Percentiles rank a stretch among this genome's conserved stretches.
phyloP scores from a whole-genome alignment of 2,797 vertebrate genomes.

The Synaphobranchus kaupii region DNA sequence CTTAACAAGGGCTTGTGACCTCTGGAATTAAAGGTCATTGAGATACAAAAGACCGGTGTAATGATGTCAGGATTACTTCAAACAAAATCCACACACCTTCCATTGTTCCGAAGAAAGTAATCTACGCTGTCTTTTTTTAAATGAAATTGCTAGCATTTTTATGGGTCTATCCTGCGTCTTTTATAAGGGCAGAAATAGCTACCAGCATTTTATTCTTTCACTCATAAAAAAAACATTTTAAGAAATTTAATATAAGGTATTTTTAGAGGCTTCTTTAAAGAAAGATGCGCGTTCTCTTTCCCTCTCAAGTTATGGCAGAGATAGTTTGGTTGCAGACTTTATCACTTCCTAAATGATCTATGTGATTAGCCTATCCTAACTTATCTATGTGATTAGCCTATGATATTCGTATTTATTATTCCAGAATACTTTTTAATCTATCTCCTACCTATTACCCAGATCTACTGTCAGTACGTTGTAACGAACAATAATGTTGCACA shows the following conservation, averaged over 20 bases:
- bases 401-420: slow-evolving; percentile 15
- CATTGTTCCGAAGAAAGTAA: neutral
- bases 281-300: neutral
- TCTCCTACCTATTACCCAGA: neutral
- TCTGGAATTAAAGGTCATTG: slow-evolving; percentile 37
- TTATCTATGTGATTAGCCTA: neutral
- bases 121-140: neutral
- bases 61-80: slow-evolving; percentile 33
- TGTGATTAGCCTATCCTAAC: neutral
- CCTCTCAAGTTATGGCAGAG: neutral
- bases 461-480: neutral
- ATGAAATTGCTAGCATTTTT: neutral
- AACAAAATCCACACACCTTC: slow-evolving; percentile 20
- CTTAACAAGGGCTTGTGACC: slow-evolving; percentile 31
- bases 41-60: slow-evolving; percentile 23
- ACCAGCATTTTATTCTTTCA: slow-evolving; percentile 2
- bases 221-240: neutral
- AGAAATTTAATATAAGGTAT: neutral
- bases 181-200: neutral
- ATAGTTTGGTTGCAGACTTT: neutral
- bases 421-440: neutral
- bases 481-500: neutral
- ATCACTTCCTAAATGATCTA: too few relatives aligned
- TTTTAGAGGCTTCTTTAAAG: neutral
- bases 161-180: slow-evolving; percentile 1